phyloP scores from a whole-genome alignment of 2,113 vertebrate genomes.

The Xenopus tropicalis region DNA sequence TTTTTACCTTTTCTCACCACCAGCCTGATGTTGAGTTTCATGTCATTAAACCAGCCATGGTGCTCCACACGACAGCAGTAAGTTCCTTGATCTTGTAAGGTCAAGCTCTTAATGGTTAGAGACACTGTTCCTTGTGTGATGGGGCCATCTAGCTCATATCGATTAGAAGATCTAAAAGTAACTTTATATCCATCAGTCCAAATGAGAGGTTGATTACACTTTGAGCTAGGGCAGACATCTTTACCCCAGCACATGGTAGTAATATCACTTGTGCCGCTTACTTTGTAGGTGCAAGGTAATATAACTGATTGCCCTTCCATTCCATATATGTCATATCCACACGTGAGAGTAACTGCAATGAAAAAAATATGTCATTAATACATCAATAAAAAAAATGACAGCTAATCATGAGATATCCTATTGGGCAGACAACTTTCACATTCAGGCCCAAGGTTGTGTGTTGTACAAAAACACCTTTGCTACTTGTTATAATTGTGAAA shows the following conservation, averaged over 20 bases:
- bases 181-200: slow-evolving; percentile 49
- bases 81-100: slow-evolving; percentile 57
- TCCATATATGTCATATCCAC: slow-evolving; percentile 46
- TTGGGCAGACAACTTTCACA: background rate
- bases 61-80: slow-evolving; percentile 78
- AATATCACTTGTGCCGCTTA: rapidly evolving
- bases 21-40: slow-evolving; percentile 40
- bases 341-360: slow-evolving; percentile 9
- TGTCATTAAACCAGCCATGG: slow-evolving; percentile 70
- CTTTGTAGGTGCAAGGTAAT: slow-evolving; percentile 64
- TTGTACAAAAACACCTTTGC: too few relatives aligned
- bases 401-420: too few relatives aligned
- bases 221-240: slow-evolving; percentile 45
- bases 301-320: slow-evolving; percentile 58
- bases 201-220: slow-evolving; percentile 59
- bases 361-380: background rate
- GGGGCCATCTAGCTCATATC: slow-evolving; percentile 59
- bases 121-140: slow-evolving; percentile 59
- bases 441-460: background rate
- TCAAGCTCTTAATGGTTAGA: slow-evolving; percentile 60
- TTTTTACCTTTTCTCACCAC: slow-evolving; percentile 43
- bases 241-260: slow-evolving; percentile 69
- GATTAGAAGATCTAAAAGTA: background rate
- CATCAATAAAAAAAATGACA: too few relatives aligned
- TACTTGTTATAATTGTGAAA: too few relatives aligned